Evolutionary conservation across 2,113 vertebrate genomes (phyloP), one percentile per base, ranked within the genome.

Genomic region (Melanocharis versteri): DNA sequence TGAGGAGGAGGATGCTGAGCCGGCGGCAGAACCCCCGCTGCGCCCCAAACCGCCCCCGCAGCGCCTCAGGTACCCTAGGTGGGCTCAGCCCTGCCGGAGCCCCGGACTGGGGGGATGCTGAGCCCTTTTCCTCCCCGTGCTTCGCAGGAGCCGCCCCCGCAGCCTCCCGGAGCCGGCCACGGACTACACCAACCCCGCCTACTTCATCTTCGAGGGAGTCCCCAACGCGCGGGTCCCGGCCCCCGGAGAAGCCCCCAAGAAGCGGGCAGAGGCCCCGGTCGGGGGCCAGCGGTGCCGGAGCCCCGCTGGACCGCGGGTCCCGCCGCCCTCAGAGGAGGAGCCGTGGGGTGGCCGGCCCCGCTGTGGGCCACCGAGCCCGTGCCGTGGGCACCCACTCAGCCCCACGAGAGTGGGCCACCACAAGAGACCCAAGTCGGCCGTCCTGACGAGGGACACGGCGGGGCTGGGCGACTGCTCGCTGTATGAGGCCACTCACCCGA

Each of bases 171-270:
- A 97, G n/a, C 94, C 93, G 1, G 70, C 98, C 2, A 93, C 95
- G 35, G 97, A 97, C 97, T 99, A 99, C 98, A 99, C 98, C 96
- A 99, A 99, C 92, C 98, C 98, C 7, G 98, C 98, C 72, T 99
- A 99, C 97, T 98, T 98, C 97, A 98, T 99, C 93, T 98, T 99
- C 16, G 99, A 99, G 94, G 98, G 98, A 2, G 75, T 98, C 48
- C 98, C 98, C 28, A 96, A 97, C 20, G 4, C 91, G 1, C 93
- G 96, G 70, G 83, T 19, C 7, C 65, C 82, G 15, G 28, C 19
- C 23, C 24, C 68, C 1, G 20, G 26, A 0, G 75, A 33, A 53
- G 15, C 89, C 64, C 51, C 90, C 2, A 20, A 22, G 96, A 79
- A 94, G 85, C 91, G 96, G 65, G 94, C 75, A 4, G 97, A 97